phyloP scores from a whole-genome alignment of 2,888 invertebrate genomes.

The Crossocerus cetratus region DNA sequence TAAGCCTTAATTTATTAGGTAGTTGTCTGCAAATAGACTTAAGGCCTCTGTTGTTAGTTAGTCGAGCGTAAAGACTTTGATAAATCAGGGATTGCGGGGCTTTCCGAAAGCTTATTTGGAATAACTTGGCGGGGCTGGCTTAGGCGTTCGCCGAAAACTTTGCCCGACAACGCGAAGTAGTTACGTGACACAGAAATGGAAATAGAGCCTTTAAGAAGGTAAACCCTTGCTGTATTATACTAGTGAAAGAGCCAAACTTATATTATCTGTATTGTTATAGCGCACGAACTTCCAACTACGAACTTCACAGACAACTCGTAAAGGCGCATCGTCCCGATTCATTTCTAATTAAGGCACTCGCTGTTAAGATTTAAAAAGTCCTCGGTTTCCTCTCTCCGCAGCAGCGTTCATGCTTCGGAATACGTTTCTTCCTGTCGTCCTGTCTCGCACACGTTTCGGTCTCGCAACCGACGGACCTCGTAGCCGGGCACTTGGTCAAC shows the following conservation, averaged over 20 bases:
- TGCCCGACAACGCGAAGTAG: conserved; percentile 9
- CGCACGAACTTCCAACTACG: too few species aligned
- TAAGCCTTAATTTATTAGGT: too few species aligned
- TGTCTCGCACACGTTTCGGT: conserved; percentile 20
- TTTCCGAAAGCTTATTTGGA: neutral
- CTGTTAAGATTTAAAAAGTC: too few species aligned
- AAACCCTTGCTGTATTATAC: too few species aligned
- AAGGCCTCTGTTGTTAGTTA: too few species aligned
- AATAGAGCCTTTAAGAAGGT: neutral
- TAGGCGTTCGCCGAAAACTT: conserved; percentile 10
- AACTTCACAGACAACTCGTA: too few species aligned
- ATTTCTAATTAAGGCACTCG: too few species aligned
- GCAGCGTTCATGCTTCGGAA: neutral
- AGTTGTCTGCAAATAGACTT: too few species aligned
- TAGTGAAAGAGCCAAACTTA: too few species aligned
- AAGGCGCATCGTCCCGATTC: too few species aligned
- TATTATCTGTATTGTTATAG: too few species aligned
- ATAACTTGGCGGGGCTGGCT: conserved; percentile 7
- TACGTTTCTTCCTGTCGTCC: conserved; percentile 22
- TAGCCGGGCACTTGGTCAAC: conserved; percentile 34
- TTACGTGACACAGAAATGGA: neutral
- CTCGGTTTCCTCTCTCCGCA: conserved; percentile 6
- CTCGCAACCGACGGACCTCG: conserved; percentile 47
- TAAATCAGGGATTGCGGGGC: neutral
- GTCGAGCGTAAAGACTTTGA: neutral